These are phyloP conservation scores for Cosmia pyralina DNA, from an alignment of 2,888 invertebrate species.

Conservation along the genomic window DNA sequence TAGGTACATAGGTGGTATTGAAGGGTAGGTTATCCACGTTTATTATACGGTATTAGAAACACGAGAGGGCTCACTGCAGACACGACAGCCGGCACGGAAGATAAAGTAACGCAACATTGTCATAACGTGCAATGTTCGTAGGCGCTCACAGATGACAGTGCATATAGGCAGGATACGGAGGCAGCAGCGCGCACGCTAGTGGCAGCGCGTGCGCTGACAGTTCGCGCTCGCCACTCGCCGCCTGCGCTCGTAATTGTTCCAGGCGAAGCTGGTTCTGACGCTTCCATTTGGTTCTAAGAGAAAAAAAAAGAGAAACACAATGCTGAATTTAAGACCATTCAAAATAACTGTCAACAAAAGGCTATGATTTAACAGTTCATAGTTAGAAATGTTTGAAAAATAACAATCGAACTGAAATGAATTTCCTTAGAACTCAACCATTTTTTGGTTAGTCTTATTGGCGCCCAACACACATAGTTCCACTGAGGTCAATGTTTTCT, in stretches of 20 bases:
- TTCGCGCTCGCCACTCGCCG: conserved; percentile 92
- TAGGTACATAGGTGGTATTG: not conserved
- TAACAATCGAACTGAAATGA: too few species aligned
- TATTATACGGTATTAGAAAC: not conserved
- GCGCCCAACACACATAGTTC: not conserved
- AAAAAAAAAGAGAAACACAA: conserved; percentile 26
- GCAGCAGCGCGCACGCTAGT: conserved; percentile 84
- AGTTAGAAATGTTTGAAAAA: too few species aligned
- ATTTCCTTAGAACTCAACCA: too few species aligned
- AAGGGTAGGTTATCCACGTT: not conserved
- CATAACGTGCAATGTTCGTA: not conserved
- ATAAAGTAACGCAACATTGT: not conserved
- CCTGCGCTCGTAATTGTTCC: conserved; percentile 96
- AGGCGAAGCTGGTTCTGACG: conserved; percentile 96
- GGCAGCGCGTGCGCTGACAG: conserved; percentile 82
- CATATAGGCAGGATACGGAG: conserved; percentile 87
- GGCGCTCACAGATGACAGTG: conserved; percentile 83
- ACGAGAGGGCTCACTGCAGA: not conserved
- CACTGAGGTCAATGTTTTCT: not conserved
- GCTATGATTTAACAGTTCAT: too few species aligned
- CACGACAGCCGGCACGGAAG: not conserved
- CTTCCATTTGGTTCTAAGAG: conserved; percentile 95
- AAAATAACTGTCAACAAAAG: too few species aligned
- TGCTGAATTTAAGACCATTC: not conserved
- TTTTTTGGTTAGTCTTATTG: not conserved